These are phyloP conservation scores for Mellilla xanthometata DNA, from an alignment of 2,888 invertebrate species.

Conservation along the genomic window DNA sequence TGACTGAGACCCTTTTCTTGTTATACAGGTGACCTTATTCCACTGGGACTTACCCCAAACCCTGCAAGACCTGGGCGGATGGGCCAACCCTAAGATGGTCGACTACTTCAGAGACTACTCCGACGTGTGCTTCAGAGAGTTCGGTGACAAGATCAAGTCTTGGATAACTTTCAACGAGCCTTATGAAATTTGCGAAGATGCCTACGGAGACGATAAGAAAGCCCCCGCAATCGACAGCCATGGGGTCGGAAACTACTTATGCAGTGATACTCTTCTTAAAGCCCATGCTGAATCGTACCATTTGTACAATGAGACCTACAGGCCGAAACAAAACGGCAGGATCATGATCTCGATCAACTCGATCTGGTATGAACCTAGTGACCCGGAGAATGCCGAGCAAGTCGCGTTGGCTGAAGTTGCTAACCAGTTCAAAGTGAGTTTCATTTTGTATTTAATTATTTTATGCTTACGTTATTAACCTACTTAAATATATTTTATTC, in stretches of 20 bases:
- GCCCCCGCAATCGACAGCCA: constrained; percentile 80
- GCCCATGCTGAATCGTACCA: constrained; percentile 87
- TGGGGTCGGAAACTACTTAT: constrained; percentile 84
- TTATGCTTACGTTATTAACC: no score
- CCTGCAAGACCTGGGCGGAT: constrained; percentile 81
- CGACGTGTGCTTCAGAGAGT: constrained; percentile 76
- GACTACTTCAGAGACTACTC: constrained; percentile 83
- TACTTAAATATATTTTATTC: no score
- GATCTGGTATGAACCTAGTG: constrained; percentile 78
- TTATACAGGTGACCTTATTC: constrained; percentile 82
- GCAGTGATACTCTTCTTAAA: constrained; percentile 84
- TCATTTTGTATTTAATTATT: no score
- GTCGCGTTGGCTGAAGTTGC: constrained; percentile 72
- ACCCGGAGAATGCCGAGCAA: constrained; percentile 65
- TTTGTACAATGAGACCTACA: constrained; percentile 84
- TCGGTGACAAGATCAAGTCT: constrained; percentile 82
- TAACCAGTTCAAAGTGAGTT: constrained; percentile 76
- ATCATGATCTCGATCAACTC: constrained; percentile 80
- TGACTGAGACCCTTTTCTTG: no score
- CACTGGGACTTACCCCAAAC: constrained; percentile 86
- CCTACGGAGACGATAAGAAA: constrained; percentile 76
- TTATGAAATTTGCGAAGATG: constrained; percentile 76
- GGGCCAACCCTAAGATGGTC: constrained; percentile 77
- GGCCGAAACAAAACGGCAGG: constrained; percentile 76
- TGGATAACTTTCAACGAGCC: constrained; percentile 90